phyloP scores from a whole-genome alignment of 2,113 vertebrate species.

The Amblyopsis rosae region DNA sequence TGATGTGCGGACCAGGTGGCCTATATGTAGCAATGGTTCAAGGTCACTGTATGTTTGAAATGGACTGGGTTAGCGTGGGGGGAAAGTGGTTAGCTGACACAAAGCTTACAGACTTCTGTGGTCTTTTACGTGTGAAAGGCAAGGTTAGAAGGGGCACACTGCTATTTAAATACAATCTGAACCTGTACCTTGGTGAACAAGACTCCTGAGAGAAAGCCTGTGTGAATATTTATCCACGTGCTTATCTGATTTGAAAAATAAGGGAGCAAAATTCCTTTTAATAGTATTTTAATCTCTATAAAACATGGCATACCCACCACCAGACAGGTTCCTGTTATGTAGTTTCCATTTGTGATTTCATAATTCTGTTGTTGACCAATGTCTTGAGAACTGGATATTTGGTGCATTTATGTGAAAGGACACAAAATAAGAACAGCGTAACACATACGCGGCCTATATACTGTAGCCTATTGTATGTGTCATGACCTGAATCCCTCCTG shows the following conservation, averaged over 20 bases:
- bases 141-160: slow-evolving; percentile 57
- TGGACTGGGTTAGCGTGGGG: background rate
- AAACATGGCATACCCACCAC: slow-evolving; percentile 16
- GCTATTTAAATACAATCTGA: slow-evolving; percentile 58
- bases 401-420: slow-evolving; percentile 42
- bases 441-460: background rate
- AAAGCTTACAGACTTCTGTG: slow-evolving; percentile 31
- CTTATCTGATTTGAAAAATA: slow-evolving; percentile 36
- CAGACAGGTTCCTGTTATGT: slow-evolving; percentile 8
- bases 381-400: slow-evolving; percentile 34
- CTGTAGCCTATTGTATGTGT: background rate
- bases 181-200: slow-evolving; percentile 43
- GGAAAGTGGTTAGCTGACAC: slow-evolving; percentile 42
- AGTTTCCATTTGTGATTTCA: slow-evolving; percentile 21
- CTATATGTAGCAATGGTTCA: slow-evolving; percentile 32
- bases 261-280: slow-evolving; percentile 41
- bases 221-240: slow-evolving; percentile 20
- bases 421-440: background rate
- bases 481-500: slow-evolving; percentile 44
- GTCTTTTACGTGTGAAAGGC: slow-evolving; percentile 42
- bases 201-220: slow-evolving; percentile 15
- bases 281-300: slow-evolving; percentile 33
- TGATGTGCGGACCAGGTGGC: slow-evolving; percentile 16
- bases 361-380: slow-evolving; percentile 6
- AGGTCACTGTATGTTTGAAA: slow-evolving; percentile 47